These are phyloP conservation scores for Platanista minor DNA, from an alignment of 2,113 vertebrate genomes.

Conservation along the genomic window DNA sequence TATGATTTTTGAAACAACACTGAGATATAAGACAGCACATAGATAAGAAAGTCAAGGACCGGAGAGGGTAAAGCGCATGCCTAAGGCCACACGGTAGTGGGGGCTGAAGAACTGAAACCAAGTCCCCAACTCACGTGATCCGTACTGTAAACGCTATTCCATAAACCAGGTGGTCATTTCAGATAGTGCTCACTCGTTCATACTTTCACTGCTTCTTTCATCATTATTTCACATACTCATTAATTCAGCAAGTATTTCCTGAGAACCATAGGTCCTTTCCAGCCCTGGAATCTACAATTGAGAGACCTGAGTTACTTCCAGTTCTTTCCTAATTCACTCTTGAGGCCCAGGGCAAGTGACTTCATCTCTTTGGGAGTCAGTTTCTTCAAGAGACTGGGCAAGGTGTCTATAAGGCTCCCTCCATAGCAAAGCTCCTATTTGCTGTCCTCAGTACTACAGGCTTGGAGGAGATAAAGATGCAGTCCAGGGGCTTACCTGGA, in stretches of 20 bases:
- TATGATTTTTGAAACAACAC: not conserved
- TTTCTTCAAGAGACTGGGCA: not conserved
- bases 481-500: not conserved
- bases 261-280: not conserved
- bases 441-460: not conserved
- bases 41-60: not conserved
- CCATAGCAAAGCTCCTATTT: not conserved
- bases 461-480: not conserved
- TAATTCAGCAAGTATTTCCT: not conserved
- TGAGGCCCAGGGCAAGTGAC: not conserved
- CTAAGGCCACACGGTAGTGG: not conserved
- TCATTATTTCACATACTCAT: not conserved
- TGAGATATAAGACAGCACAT: not conserved
- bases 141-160: not conserved
- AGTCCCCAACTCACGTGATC: not conserved
- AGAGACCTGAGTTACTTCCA: not conserved
- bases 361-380: not conserved
- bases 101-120: not conserved
- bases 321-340: not conserved
- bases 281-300: not conserved
- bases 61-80: not conserved
- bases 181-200: not conserved
- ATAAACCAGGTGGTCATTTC: not conserved
- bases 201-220: not conserved
- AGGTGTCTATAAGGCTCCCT: not conserved